Conservation (phyloP, 2,113 vertebrate species). For the Elaphurus davidianus region DNA sequence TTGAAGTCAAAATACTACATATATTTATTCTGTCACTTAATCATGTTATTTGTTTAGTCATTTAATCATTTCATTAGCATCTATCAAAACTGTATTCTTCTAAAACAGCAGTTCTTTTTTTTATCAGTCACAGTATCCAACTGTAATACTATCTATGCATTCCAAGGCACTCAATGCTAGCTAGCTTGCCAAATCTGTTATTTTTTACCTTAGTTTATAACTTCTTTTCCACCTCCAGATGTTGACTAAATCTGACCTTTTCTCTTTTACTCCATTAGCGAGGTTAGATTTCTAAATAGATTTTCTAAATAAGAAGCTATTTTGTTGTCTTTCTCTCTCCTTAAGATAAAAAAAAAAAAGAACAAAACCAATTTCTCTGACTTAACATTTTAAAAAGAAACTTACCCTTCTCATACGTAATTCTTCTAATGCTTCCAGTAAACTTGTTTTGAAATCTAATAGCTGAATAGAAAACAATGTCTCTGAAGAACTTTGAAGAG, state of each 20-base stretch:
- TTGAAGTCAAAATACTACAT: not conserved
- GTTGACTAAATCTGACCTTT: not conserved
- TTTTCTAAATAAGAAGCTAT: not conserved
- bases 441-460: constrained; percentile 90
- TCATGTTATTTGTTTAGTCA: not conserved
- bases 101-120: not conserved
- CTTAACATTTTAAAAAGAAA: not conserved
- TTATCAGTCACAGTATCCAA: not conserved
- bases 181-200: not conserved
- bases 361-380: constrained; percentile 30
- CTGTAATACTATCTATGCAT: not conserved
- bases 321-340: not conserved
- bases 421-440: constrained; percentile 91
- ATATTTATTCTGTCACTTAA: constrained; percentile 13
- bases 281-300: not conserved
- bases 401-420: constrained; percentile 92
- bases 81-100: not conserved
- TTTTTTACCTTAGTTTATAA: constrained; percentile 30
- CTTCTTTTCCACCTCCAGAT: constrained; percentile 10
- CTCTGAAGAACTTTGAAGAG: constrained; percentile 81
- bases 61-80: constrained; percentile 9
- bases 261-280: not conserved
- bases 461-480: constrained; percentile 87
- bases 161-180: not conserved
- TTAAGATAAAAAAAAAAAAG: not conserved